Base-by-base conservation (phyloP, 2,797 vertebrate species). In the Aeoliscus strigatus region DNA sequence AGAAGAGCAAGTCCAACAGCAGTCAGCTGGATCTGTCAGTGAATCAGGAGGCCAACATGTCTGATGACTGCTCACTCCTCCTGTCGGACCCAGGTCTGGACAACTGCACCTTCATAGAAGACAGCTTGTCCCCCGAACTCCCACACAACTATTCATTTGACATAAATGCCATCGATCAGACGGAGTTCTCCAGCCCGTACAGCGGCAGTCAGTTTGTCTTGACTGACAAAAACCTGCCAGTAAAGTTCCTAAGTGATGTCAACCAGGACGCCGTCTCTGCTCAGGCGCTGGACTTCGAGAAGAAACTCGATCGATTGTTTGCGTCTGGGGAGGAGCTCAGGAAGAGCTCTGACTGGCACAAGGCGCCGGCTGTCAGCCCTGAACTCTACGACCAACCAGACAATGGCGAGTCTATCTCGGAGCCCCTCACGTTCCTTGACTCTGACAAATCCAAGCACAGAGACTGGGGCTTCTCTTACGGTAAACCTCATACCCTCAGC, bases 121-220 rank as follows among this genome's bases (percentile, higher is more conserved):
- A 96, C 58, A 95, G 93, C 51, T 82, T 99, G 51, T 99, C 96
- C 38, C 96, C 96, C 50, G 94, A 97, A 42, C 81, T 88, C n/a
- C 88, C 87, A 3, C 91, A 95, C 75, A 93, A 90, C 86, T 98
- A 95, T 60, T 92, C 85, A 66, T 99, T 99, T 81, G 95, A 99
- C 80, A 98, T 98, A 54, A 98, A 98, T 57, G 65, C 90, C 31
- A 90, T 99, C 46, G 93, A 92, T 25, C 94, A 95, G 73, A 90
- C 90, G 0, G 90, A 93, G 57, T 97, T 98, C 84, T 94, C 92
- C 51, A 91, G 91, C 72, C 89, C 93, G n/a, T 98, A 98, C 71
- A 91, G 91, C 5, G 87, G 92, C 43, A 98, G 87, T 75, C 94
- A 97, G 58, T 98, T 98, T 82, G 90, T 98, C 45, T 84, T 94